Conservation (phyloP, 2,797 vertebrate genomes). For the Hylomyscus alleni region DNA sequence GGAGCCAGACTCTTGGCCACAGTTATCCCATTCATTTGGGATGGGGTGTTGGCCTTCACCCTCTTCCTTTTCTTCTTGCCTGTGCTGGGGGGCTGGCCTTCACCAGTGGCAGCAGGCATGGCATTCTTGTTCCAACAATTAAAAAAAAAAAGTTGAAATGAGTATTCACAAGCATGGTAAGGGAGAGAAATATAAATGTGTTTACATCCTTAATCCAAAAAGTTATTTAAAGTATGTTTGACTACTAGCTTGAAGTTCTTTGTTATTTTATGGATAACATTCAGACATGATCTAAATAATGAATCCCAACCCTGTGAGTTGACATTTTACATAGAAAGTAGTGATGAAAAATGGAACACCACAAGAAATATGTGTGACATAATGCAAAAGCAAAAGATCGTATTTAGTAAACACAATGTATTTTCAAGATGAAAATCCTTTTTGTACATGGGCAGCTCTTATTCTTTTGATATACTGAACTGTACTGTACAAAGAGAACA, state of each 20-base stretch:
- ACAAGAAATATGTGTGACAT: not conserved
- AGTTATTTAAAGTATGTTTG: not conserved
- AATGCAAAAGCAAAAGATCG: not conserved
- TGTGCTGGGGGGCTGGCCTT: too few species aligned
- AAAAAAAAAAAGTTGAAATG: conserved; percentile 29
- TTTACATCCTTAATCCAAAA: not conserved
- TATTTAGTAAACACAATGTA: not conserved
- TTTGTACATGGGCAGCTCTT: not conserved
- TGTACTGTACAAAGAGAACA: not conserved
- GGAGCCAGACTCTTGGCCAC: not conserved
- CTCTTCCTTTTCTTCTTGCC: too few species aligned
- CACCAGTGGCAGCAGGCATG: fast-evolving
- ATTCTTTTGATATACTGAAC: not conserved
- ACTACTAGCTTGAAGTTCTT: conserved; percentile 37
- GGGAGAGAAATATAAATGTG: not conserved
- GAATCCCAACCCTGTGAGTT: not conserved
- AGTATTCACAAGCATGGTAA: not conserved
- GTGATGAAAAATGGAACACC: not conserved
- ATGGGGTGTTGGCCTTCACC: not conserved
- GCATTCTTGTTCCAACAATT: conserved; percentile 10
- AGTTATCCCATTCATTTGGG: not conserved
- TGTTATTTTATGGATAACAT: conserved; percentile 33
- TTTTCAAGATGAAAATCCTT: not conserved
- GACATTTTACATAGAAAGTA: not conserved
- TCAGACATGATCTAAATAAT: conserved; percentile 22